Evolutionary conservation across 2,113 vertebrate genomes (phyloP).

Genomic region (Tupaia chinensis): DNA sequence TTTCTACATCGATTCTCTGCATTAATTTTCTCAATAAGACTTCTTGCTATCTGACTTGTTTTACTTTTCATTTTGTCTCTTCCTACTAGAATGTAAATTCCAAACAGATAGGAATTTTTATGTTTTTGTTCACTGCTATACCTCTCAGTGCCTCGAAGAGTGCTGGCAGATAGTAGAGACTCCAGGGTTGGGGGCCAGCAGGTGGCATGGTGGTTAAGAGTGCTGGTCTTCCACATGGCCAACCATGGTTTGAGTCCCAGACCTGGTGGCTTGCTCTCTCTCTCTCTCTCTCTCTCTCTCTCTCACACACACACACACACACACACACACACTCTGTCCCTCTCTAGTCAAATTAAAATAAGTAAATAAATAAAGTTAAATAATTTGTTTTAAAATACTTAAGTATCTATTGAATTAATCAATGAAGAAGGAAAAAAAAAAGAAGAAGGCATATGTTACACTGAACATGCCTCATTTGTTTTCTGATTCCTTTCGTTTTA

Average conservation of each 20-base stretch:
- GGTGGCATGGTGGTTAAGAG: too few species aligned
- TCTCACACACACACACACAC: too few species aligned
- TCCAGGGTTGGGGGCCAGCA: background rate
- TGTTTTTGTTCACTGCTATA: conserved; percentile 15
- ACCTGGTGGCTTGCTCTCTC: too few species aligned
- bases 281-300: too few species aligned
- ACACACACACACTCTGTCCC: too few species aligned
- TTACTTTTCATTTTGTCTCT: background rate
- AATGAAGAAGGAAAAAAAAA: background rate
- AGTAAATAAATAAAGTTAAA: too few species aligned
- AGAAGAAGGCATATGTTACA: background rate
- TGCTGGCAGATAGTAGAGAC: background rate
- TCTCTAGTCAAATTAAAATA: too few species aligned
- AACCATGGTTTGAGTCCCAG: too few species aligned
- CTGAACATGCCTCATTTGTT: background rate
- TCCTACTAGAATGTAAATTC: conserved; percentile 34
- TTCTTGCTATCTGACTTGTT: background rate
- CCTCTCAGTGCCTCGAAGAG: background rate
- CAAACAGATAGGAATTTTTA: conserved; percentile 12
- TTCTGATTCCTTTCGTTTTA: conserved; percentile 4
- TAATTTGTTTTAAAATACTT: too few species aligned
- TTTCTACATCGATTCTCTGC: background rate
- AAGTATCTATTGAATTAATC: background rate
- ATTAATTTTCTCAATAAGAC: background rate
- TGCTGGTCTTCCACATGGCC: too few species aligned